Evolutionary conservation across 2,113 vertebrate species (phyloP).

Genomic region (Notothenia rossii): DNA sequence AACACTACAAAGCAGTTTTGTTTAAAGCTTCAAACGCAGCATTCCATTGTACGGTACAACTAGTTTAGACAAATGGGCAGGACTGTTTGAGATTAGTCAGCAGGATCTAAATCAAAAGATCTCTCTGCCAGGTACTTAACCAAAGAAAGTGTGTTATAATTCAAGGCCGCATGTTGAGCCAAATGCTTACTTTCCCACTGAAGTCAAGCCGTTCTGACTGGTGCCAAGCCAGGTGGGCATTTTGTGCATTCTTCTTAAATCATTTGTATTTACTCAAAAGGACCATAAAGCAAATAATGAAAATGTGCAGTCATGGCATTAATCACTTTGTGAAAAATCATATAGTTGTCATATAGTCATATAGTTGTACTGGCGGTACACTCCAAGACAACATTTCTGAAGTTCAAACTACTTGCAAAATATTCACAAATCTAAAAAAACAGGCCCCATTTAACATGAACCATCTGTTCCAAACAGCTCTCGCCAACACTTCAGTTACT

Average conservation of each 20-base stretch:
- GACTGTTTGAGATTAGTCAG: constrained; percentile 72
- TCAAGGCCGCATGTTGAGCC: constrained; percentile 19
- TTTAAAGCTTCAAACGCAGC: constrained; percentile 41
- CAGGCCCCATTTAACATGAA: not conserved
- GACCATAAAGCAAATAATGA: not conserved
- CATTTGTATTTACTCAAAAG: not conserved
- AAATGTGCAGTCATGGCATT: not conserved
- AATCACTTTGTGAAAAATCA: not conserved
- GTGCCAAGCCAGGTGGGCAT: not conserved
- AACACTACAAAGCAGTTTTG: constrained; percentile 40
- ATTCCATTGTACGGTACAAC: constrained; percentile 48
- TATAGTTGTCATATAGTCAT: no score
- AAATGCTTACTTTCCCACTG: constrained; percentile 31
- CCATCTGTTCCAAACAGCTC: not conserved
- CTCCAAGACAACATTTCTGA: no score
- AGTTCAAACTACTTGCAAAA: not conserved
- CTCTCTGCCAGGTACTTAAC: constrained; percentile 37
- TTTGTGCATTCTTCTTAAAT: not conserved
- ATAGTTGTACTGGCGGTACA: not conserved
- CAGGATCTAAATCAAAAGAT: constrained; percentile 51
- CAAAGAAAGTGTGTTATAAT: constrained; percentile 48
- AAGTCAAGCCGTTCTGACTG: constrained; percentile 4
- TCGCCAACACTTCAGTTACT: not conserved
- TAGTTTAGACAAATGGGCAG: constrained; percentile 60
- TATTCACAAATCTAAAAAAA: not conserved